A percentile compares a stretch with the other conserved stretches of the same genome.
phyloP scores from a whole-genome alignment of 2,888 invertebrate species.

The Chrysolina haemoptera region DNA sequence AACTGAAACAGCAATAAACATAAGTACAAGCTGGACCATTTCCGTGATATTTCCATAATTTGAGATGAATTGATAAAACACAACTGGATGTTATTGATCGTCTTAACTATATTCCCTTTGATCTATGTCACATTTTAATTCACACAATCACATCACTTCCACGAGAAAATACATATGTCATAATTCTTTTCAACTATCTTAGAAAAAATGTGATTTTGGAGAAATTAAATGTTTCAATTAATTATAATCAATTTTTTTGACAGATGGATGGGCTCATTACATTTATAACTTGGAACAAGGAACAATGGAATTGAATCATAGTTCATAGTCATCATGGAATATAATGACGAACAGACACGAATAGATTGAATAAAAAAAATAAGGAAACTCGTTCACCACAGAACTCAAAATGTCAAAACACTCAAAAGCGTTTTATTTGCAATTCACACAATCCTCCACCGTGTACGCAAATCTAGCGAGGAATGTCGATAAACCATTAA shows the following conservation, averaged over 20 bases:
- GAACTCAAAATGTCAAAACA: neutral
- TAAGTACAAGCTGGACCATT: slow-evolving; percentile 63
- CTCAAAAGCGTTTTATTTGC: too few relatives aligned
- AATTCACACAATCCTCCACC: too few relatives aligned
- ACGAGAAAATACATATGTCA: slow-evolving; percentile 13
- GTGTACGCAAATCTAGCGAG: too few relatives aligned
- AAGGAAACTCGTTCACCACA: neutral
- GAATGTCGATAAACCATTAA: too few relatives aligned
- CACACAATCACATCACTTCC: slow-evolving; percentile 37
- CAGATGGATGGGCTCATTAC: slow-evolving; percentile 32
- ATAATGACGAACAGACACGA: neutral
- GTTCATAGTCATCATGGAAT: neutral
- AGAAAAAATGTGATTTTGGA: slow-evolving; percentile 28
- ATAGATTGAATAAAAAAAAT: neutral
- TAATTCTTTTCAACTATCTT: slow-evolving; percentile 31
- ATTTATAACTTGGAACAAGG: slow-evolving; percentile 11
- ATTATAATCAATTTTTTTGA: slow-evolving; percentile 41
- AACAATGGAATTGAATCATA: neutral
- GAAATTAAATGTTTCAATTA: slow-evolving; percentile 13
- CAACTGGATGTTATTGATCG: slow-evolving; percentile 44
- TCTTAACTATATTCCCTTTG: slow-evolving; percentile 33
- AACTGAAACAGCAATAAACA: slow-evolving; percentile 64
- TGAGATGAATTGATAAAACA: slow-evolving; percentile 32
- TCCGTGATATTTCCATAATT: slow-evolving; percentile 65
- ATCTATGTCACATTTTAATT: slow-evolving; percentile 48